phyloP scores from a whole-genome alignment of 2,113 vertebrate species.

The Psittacara wagleri region DNA sequence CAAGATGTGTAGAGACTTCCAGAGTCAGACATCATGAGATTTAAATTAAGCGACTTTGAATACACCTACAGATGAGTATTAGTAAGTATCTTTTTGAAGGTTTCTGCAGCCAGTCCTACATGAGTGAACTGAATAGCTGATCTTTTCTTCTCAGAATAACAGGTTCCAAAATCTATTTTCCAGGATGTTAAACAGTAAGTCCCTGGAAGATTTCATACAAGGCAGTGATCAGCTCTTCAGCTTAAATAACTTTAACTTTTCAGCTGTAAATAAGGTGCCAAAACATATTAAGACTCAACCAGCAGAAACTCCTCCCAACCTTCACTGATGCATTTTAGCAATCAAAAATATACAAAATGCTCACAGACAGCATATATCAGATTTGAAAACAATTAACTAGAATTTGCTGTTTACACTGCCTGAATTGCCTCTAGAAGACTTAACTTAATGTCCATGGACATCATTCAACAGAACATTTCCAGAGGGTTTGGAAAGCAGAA shows the following conservation, averaged over 20 bases:
- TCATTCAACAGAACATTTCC: neutral
- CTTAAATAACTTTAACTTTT: neutral
- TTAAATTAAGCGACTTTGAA: neutral
- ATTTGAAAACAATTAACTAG: neutral
- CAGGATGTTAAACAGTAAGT: neutral
- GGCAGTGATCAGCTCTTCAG: neutral
- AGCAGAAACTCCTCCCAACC: neutral
- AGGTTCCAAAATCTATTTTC: neutral
- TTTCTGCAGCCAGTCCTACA: neutral
- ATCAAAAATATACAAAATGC: neutral
- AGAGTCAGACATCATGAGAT: neutral
- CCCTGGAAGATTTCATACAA: neutral
- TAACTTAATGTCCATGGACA: neutral
- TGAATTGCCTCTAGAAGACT: neutral
- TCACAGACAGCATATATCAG: neutral
- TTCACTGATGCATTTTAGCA: neutral
- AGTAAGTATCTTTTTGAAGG: neutral
- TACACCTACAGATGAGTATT: neutral
- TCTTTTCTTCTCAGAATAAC: neutral
- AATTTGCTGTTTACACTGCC: neutral
- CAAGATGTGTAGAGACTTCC: neutral
- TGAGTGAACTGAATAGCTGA: neutral
- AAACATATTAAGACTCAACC: neutral
- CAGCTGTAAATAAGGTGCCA: neutral
- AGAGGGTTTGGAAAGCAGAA: neutral